phyloP scores from a whole-genome alignment of 2,113 vertebrate genomes.

The Phasianus colchicus region DNA sequence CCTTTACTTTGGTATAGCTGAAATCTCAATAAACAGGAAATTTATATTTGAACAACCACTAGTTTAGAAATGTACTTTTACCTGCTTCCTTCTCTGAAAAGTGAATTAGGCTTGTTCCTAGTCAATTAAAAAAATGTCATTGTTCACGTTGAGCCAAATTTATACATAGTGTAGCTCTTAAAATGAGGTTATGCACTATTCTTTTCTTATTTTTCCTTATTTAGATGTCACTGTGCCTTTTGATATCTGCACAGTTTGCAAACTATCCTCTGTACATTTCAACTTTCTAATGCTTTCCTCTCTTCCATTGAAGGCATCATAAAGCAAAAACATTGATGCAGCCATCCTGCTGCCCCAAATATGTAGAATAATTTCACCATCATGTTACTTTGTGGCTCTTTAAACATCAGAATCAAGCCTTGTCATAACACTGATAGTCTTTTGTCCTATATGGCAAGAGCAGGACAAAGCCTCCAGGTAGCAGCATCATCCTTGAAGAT shows the following conservation, averaged over 20 bases:
- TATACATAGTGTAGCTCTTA: background rate
- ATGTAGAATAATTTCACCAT: background rate
- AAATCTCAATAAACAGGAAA: conserved; percentile 79
- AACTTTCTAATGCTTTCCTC: background rate
- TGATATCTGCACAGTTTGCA: background rate
- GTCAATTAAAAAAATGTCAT: conserved; percentile 14
- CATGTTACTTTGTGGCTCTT: background rate
- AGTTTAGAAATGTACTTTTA: conserved; percentile 61
- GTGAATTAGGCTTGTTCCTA: background rate
- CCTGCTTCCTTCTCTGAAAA: conserved; percentile 39
- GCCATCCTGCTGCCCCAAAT: background rate
- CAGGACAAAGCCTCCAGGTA: background rate
- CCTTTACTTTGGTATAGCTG: conserved; percentile 72
- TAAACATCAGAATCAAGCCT: background rate
- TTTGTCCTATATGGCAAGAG: background rate
- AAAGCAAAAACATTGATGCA: background rate
- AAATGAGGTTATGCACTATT: background rate
- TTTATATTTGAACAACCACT: conserved; percentile 78
- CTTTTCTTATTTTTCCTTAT: background rate
- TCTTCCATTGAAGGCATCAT: background rate
- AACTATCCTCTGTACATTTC: background rate
- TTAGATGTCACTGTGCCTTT: background rate
- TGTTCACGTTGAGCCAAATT: conserved; percentile 11
- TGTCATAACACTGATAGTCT: background rate
- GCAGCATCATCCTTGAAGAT: background rate